Evolutionary conservation across 1,140 invertebrate genomes (phyloP), one percentile per base, ranked within the genome.

Genomic region (Nasonia vitripennis): DNA sequence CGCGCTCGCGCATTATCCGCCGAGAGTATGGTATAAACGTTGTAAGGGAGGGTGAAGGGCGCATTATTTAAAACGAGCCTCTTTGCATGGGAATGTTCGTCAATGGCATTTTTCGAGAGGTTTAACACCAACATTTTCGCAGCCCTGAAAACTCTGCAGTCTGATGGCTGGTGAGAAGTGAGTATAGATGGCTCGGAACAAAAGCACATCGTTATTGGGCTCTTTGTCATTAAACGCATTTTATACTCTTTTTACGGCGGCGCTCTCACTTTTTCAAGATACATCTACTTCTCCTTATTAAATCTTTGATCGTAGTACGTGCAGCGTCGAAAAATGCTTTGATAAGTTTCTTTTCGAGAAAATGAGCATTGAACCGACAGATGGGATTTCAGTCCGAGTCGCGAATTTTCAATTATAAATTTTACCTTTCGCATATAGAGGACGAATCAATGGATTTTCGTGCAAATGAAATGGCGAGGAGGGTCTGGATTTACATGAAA

Each of bases 41-140:
- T 34, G 48, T 62, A 67, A 79, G 27, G 14, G 34, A 81, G 62
- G 79, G 37, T 4, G 77, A 67, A 81, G 45, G 71, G 45, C 10
- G 67, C 62, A 71, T 81, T 81, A 81, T 81, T 81, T 81, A 81
- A 81, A 67, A 81, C n/a, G 79, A 67, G 34, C 34, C 45, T 17
- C 79, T 81, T 81, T 81, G 79, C 67, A 81, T 81, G 67, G 79
- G n/a, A 81, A 81, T 81, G 62, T 81, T 81, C 62, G 79, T 70
- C 79, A 81, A 81, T 70, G 67, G 17, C 34, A 70, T 81, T 70
- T 81, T 81, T 81, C 79, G 23, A n/a, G 37, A 79, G n/a, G 51
- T 55, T 79, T 79, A 79, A 79, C 34, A 70, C 48, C 62, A 27
- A 78, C 51, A 62, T 78, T 78, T 78, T 55, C 51, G 12, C 77